Base-by-base conservation (phyloP, 1,140 invertebrate species). In the Heterodera carotae region DNA sequence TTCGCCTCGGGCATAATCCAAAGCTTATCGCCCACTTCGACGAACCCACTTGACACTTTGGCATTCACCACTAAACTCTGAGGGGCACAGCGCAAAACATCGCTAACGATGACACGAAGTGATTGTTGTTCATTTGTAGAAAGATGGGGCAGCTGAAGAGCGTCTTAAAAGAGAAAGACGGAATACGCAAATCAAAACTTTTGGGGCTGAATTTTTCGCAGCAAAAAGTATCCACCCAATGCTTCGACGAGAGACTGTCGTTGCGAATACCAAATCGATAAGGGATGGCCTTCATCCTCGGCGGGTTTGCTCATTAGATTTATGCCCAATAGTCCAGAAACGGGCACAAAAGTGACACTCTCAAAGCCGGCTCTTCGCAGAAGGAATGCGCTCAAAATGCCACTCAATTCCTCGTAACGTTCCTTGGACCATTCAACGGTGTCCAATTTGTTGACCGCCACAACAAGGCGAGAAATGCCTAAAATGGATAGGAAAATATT, bases 61-160 rank as follows among this genome's bases (percentile, higher is more conserved):
- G 95, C 96, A 6, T 92, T 92, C 6, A 97, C 91, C 85, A 95
- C 93, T 3, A 93, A 93, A 3, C 89, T 88, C 70, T 89, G 88
- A 0, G 93, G 93, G 15, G 92, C 92, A 8, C 94, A 93, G 90
- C 98, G 99, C 86, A 94, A 97, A 76, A 98, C 92, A 90, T 99
- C 97, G 86, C 93, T 93, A 0, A 99, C 91, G 31, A 93, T 93
- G 88, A 96, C 91, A n/a, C 96, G 91, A 67, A 98, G 92, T 12
- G 95, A 93, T 87, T 94, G 94, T 29, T 92, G 48, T 18, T 90
- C 8, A 97, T 91, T 92, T 64, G 95, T 92, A 64, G 95, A 91
- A 29, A 75, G 88, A 86, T 15, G 90, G 94, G 56, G 93, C 91
- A 86, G 93, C 92, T 81, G 69, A 53, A 79, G 39, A 12, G 59